Evolutionary conservation across 2,113 vertebrate genomes (phyloP).

Genomic region (Balaeniceps rex): DNA sequence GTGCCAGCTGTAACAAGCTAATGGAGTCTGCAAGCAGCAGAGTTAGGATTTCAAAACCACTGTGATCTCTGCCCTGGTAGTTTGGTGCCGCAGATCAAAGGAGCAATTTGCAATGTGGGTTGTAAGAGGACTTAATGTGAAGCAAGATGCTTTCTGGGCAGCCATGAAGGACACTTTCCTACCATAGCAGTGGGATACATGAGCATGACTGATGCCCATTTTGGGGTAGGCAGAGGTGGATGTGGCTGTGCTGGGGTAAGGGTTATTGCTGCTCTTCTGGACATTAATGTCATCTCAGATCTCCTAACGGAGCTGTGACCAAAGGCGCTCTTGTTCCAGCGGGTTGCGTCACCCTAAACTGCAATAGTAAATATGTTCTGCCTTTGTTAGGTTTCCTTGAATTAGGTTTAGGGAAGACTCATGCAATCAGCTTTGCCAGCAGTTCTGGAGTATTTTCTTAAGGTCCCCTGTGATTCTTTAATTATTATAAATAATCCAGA

Average conservation of each 20-base stretch:
- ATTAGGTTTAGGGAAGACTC: background rate
- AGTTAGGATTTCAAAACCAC: background rate
- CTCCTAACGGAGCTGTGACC: background rate
- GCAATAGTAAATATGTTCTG: background rate
- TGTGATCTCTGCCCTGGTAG: background rate
- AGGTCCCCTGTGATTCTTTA: background rate
- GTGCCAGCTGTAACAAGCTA: background rate
- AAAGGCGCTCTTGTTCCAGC: background rate
- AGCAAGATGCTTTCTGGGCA: background rate
- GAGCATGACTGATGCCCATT: background rate
- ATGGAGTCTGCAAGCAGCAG: background rate
- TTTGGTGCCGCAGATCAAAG: background rate
- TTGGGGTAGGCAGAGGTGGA: background rate
- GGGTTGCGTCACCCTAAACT: background rate
- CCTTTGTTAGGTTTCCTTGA: background rate
- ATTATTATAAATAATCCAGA: background rate
- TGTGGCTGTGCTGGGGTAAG: background rate
- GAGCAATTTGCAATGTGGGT: background rate
- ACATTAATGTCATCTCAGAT: background rate
- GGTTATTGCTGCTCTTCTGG: background rate
- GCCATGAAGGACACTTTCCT: background rate
- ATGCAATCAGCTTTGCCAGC: background rate
- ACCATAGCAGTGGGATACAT: accelerated
- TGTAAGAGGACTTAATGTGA: background rate
- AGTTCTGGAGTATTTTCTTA: background rate